A percentile compares a stretch with the other conserved stretches of the same genome.
Conservation (phyloP, 2,888 invertebrate species). For the Eudasyphora cyanicolor region DNA sequence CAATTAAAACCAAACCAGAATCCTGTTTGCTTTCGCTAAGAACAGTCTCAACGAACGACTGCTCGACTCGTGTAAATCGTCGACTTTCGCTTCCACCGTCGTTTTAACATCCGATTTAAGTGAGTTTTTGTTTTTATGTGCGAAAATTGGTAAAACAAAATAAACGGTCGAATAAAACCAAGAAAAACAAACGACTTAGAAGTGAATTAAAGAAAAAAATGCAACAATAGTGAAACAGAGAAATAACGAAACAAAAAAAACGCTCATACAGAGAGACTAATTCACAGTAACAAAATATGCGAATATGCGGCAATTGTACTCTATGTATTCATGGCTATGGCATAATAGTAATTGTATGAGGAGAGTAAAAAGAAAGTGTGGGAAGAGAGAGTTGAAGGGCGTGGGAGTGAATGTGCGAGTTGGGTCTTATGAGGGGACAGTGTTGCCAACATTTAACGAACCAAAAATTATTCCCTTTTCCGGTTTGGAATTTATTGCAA, state of each 20-base stretch:
- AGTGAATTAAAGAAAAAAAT: constrained; percentile 15
- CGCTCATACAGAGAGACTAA: neutral
- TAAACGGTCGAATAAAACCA: constrained; percentile 48
- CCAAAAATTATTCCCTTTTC: no score
- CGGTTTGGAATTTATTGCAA: no score
- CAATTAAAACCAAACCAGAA: constrained; percentile 71
- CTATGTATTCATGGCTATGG: neutral
- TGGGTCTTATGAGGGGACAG: no score
- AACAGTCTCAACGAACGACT: constrained; percentile 67
- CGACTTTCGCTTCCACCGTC: no score
- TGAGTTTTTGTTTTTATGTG: constrained; percentile 54
- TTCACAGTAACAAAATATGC: constrained; percentile 13
- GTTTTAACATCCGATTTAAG: constrained; percentile 35
- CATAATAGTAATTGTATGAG: neutral
- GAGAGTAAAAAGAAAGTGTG: neutral
- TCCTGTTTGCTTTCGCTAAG: constrained; percentile 74
- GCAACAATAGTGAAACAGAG: constrained; percentile 25
- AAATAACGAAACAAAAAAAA: constrained; percentile 13
- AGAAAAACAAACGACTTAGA: constrained; percentile 56
- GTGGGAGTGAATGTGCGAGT: neutral
- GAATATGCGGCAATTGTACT: constrained; percentile 30
- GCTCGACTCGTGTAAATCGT: constrained; percentile 31
- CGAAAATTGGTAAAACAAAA: constrained; percentile 28
- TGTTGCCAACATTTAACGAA: no score
- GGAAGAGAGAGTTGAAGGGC: neutral